phyloP scores from a whole-genome alignment of 2,888 invertebrate genomes.

The Tetranychus truncatus region DNA sequence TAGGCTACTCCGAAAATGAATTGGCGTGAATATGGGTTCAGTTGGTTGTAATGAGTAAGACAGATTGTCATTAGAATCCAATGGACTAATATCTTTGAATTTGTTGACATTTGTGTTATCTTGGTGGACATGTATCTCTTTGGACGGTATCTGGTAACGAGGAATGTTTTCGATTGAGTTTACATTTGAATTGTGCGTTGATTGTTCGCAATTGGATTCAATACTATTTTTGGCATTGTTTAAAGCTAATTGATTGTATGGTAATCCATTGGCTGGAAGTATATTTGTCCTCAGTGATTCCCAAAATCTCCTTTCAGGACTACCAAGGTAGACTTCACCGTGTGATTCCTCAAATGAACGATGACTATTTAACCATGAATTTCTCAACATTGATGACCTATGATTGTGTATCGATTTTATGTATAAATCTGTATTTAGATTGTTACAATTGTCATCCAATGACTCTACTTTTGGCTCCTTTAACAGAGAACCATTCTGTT shows the following conservation, averaged over 20 bases:
- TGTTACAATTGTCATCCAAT: too few species aligned
- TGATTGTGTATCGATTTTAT: not conserved
- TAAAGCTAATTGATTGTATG: not conserved
- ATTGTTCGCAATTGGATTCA: not conserved
- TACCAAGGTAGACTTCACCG: conserved; percentile 8
- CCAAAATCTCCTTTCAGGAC: conserved; percentile 2
- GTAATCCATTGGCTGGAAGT: not conserved
- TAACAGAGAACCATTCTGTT: too few species aligned
- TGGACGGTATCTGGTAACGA: not conserved
- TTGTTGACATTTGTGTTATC: too few species aligned
- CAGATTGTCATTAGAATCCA: not conserved
- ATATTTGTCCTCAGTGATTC: not conserved
- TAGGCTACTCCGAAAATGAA: not conserved
- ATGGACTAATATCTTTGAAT: not conserved
- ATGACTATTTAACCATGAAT: not conserved
- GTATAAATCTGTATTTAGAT: not conserved
- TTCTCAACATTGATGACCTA: not conserved
- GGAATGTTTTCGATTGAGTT: not conserved
- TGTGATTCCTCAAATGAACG: not conserved
- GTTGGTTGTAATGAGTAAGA: not conserved
- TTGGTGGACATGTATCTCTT: not conserved
- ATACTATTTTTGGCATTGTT: not conserved
- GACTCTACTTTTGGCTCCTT: too few species aligned
- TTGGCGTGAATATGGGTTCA: not conserved
- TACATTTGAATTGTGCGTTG: not conserved